Base-by-base conservation (phyloP, 2,888 invertebrate species). In the Heliconius ismenius region DNA sequence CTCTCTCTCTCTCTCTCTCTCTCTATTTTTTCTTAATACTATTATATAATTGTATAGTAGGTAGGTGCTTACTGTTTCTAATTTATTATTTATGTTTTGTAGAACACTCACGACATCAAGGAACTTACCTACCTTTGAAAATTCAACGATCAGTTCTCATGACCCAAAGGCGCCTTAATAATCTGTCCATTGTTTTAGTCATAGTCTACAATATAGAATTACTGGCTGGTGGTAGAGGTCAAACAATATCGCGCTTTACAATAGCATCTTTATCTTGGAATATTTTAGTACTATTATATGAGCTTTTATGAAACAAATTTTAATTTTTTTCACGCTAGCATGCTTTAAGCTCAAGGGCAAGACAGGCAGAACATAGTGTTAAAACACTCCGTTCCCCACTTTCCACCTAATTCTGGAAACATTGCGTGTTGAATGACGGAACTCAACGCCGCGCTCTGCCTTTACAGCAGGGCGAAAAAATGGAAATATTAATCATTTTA, bases 181-280 rank as follows among this genome's bases (percentile, higher is more conserved):
- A 79, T 1, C 87, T 87, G 81, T 93, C 95, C 0, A 77, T 87
- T 1, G 84, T 94, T 2, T 82, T 91, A 1, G 77, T 95, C 7
- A 95, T 95, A 85, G 83, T 95, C 0, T 89, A 87, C 67, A 91
- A 92, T 79, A 83, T 83, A 1, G 91, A 94, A 54, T 74, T 82
- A n/a, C 26, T 81, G 80, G 91, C 90, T 81, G 82, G 82, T 81
- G 67, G 67, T 36, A 43, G 28, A 76, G 76, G 62, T 69, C 75
- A 78, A 75, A 43, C 36, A 54, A 39, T 70, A 28, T 67, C 69
- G 36, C 67, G 54, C 58, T 69, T 73, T 54, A 39, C 11, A 72
- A 74, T n/a, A n/a, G 36, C 49, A 49, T 49, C 49, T 49, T 49
- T 10, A 65, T n/a, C 36, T 24, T 62, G 1, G 7, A 26, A 63